A percentile compares a stretch with the other conserved stretches of the same genome.
Conservation (phyloP, 2,797 vertebrate species). For the Trachurus trachurus region DNA sequence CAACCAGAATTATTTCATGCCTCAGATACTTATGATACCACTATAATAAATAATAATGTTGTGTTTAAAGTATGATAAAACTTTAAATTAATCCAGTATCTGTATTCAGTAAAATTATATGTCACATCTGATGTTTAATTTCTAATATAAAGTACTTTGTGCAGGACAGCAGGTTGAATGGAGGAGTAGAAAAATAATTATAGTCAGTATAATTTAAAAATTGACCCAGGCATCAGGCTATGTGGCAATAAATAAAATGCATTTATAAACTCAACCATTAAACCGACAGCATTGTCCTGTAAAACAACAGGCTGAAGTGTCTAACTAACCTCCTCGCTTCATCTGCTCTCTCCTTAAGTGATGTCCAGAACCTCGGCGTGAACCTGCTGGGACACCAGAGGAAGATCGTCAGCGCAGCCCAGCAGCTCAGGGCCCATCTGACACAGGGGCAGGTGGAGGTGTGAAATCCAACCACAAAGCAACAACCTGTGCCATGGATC, state of each 20-base stretch:
- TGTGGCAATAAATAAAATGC: not conserved
- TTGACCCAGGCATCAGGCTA: not conserved
- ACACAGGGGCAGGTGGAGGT: slow-evolving; percentile 88
- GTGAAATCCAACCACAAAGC: slow-evolving; percentile 64
- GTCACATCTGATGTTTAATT: too few relatives aligned
- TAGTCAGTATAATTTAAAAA: too few relatives aligned
- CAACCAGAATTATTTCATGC: not conserved
- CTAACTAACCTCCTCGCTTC: slow-evolving; percentile 1
- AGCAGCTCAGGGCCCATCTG: slow-evolving; percentile 88
- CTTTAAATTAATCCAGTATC: too few relatives aligned
- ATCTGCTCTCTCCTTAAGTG: slow-evolving; percentile 82
- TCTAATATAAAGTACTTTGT: too few relatives aligned
- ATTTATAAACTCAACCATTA: not conserved
- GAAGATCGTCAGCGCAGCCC: slow-evolving; percentile 95
- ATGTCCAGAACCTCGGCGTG: slow-evolving; percentile 94
- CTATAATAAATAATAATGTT: too few relatives aligned
- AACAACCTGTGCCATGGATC: slow-evolving; percentile 38
- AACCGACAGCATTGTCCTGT: not conserved
- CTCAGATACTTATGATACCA: not conserved
- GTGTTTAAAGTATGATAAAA: too few relatives aligned
- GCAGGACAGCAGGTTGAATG: too few relatives aligned
- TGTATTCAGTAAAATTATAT: too few relatives aligned
- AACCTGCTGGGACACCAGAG: slow-evolving; percentile 96
- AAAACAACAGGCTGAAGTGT: slow-evolving; percentile 4
- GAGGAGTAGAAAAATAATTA: too few relatives aligned